Conservation (phyloP, 2,797 vertebrate genomes). For the Sebastes flavidus region DNA sequence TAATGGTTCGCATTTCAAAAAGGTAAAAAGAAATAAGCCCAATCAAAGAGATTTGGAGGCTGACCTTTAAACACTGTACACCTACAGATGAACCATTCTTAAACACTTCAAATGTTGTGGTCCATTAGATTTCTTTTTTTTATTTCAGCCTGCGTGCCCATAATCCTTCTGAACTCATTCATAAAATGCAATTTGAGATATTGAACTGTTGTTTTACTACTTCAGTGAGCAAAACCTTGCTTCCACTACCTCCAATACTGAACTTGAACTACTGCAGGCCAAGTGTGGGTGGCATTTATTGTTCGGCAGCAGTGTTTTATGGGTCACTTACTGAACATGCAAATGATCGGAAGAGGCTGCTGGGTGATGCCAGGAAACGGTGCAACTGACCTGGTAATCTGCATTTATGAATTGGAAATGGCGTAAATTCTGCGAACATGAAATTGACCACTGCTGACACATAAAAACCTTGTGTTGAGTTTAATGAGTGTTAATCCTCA, state of each 20-base stretch:
- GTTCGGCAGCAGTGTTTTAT: constrained; percentile 26
- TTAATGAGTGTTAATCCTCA: constrained; percentile 10
- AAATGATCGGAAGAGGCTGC: constrained; percentile 32
- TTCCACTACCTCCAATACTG: constrained; percentile 4
- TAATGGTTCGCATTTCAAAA: background rate
- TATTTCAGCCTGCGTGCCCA: background rate
- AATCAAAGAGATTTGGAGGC: background rate
- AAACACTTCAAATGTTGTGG: background rate
- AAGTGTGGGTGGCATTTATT: constrained; percentile 31
- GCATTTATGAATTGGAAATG: constrained; percentile 31
- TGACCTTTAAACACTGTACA: constrained; percentile 13
- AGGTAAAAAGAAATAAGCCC: background rate
- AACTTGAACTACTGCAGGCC: constrained; percentile 17
- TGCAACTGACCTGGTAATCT: constrained; percentile 28
- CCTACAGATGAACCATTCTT: background rate
- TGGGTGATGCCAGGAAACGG: constrained; percentile 8
- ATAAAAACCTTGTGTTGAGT: constrained; percentile 1
- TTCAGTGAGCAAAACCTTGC: background rate
- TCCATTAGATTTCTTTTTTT: background rate
- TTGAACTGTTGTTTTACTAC: background rate
- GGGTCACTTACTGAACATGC: constrained; percentile 39
- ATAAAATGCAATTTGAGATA: constrained; percentile 8
- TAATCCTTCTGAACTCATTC: background rate
- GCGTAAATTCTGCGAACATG: background rate
- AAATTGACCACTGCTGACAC: background rate